Evolutionary conservation across 2,113 vertebrate genomes (phyloP).

Genomic region (Cheilinus undulatus): DNA sequence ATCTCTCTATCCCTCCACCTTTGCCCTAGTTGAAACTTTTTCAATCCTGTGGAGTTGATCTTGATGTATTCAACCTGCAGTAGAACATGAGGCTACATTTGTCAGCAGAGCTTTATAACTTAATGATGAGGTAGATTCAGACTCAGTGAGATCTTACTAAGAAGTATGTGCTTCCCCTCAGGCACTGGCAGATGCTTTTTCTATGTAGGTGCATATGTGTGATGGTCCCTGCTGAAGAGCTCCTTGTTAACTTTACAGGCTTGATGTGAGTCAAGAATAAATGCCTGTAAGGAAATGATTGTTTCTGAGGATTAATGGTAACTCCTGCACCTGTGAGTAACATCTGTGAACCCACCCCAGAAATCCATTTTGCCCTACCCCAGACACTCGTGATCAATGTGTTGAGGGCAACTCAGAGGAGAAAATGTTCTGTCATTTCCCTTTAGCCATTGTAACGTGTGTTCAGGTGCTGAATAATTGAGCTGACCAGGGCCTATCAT

Average conservation of each 20-base stretch:
- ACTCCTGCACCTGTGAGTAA: conserved; percentile 4
- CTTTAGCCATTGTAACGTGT: conserved; percentile 59
- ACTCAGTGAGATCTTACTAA: conserved; percentile 13
- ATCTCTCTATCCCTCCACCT: not conserved
- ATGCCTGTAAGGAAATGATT: not conserved
- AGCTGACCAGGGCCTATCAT: conserved; percentile 71
- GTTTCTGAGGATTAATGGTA: conserved; percentile 26
- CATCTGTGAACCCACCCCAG: not conserved
- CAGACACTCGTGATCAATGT: conserved; percentile 47
- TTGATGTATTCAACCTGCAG: conserved; percentile 17
- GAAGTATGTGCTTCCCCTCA: conserved; percentile 23
- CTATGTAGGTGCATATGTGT: conserved; percentile 29
- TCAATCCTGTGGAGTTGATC: not conserved
- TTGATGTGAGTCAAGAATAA: conserved; percentile 17
- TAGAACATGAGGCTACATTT: conserved; percentile 26
- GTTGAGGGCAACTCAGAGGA: conserved; percentile 17
- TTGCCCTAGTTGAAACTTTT: not conserved
- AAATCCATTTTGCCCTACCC: not conserved
- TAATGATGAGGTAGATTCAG: conserved; percentile 42
- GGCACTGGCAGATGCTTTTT: conserved; percentile 8
- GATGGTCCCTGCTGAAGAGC: conserved; percentile 32
- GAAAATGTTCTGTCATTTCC: conserved; percentile 57
- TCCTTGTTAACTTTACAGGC: conserved; percentile 4
- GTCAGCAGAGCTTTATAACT: conserved; percentile 29
- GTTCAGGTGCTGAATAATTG: conserved; percentile 77